Evolutionary conservation across 2,888 invertebrate species (phyloP).

Genomic region (Zygogramma bicolorata): DNA sequence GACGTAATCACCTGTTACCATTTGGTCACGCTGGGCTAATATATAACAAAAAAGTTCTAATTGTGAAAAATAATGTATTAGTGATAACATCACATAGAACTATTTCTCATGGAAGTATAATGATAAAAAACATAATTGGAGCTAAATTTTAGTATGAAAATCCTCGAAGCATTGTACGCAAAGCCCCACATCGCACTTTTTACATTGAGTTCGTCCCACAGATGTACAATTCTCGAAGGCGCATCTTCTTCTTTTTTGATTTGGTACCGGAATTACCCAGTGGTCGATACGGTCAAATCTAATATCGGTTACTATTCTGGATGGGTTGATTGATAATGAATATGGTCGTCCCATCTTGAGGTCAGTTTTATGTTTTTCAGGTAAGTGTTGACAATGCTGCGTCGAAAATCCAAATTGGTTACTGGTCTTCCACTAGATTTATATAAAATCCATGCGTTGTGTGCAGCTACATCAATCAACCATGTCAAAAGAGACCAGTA

Average conservation of each 20-base stretch:
- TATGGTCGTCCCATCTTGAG: not conserved
- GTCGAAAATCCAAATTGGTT: not conserved
- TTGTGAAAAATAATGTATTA: no score
- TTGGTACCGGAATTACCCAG: not conserved
- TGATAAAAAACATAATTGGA: no score
- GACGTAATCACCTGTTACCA: not conserved
- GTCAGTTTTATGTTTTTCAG: not conserved
- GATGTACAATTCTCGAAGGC: not conserved
- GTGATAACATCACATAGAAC: no score
- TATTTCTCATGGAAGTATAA: no score
- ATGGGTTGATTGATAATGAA: not conserved
- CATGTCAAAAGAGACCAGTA: not conserved
- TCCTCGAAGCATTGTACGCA: not conserved
- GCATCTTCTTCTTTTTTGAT: not conserved
- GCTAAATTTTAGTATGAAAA: not conserved
- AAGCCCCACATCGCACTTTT: not conserved
- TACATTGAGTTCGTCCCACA: not conserved
- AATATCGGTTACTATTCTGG: not conserved
- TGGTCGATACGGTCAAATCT: not conserved
- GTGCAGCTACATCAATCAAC: not conserved
- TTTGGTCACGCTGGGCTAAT: not conserved
- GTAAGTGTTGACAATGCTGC: not conserved
- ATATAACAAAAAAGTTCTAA: not conserved
- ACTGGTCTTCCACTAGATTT: not conserved
- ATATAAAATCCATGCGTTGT: not conserved